Evolutionary conservation across 2,113 vertebrate species (phyloP).

Genomic region (Lepidothrix coronata): DNA sequence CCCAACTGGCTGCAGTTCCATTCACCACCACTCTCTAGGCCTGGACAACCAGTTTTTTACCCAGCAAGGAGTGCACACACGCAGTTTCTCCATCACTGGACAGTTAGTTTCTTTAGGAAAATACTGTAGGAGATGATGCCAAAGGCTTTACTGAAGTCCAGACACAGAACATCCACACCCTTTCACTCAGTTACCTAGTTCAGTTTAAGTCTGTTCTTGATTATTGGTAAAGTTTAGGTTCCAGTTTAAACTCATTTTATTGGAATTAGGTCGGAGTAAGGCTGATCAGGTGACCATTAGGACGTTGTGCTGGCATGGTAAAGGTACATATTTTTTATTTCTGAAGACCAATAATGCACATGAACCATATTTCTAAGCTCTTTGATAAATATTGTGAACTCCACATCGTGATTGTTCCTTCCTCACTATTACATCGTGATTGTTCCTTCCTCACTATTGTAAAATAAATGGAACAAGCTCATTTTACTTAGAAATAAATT

Average conservation of each 20-base stretch:
- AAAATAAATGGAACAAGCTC: not conserved
- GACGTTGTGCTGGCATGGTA: not conserved
- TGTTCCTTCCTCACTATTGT: not conserved
- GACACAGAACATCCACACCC: not conserved
- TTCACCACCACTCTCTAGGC: not conserved
- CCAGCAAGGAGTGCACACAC: rapidly evolving
- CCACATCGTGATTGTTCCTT: rapidly evolving
- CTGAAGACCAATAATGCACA: not conserved
- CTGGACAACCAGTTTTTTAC: not conserved
- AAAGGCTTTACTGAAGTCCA: not conserved
- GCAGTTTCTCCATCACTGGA: not conserved
- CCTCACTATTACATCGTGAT: rapidly evolving
- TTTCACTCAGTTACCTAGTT: not conserved
- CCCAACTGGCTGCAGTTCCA: not conserved
- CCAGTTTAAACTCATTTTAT: not conserved
- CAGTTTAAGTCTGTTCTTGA: not conserved
- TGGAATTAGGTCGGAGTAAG: not conserved
- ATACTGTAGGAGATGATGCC: rapidly evolving
- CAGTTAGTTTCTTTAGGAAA: not conserved
- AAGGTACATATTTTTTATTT: not conserved
- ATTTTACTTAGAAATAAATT: not conserved
- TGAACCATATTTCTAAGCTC: not conserved
- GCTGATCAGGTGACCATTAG: not conserved
- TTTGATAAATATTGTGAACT: not conserved
- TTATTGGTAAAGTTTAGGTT: not conserved